A percentile compares a stretch with the other conserved stretches of the same genome.
These are phyloP conservation scores for Bombylius discolor DNA, from an alignment of 2,888 invertebrate genomes.

Conservation along the genomic window DNA sequence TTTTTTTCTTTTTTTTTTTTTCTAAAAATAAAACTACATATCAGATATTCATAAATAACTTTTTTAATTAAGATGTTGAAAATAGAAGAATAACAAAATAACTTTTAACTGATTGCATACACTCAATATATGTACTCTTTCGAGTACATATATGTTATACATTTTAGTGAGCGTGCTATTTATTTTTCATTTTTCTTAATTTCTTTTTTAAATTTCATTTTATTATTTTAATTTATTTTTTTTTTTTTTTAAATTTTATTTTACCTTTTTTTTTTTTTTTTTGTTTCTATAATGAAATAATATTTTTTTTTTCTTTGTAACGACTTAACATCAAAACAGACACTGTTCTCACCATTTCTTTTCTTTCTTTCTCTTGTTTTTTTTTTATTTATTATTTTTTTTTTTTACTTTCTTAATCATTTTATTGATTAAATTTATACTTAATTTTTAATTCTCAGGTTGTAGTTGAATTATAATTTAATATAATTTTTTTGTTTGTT, in stretches of 20 bases:
- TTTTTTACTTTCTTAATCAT: too few species aligned
- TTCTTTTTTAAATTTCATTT: neutral
- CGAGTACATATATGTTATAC: neutral
- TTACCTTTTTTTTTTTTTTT: neutral
- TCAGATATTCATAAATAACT: constrained; percentile 7
- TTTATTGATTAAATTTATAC: too few species aligned
- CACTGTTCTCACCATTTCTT: neutral
- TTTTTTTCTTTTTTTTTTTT: constrained; percentile 5
- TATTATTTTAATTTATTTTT: neutral
- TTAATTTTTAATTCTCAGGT: neutral
- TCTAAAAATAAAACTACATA: neutral
- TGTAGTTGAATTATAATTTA: neutral
- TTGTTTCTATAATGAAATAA: neutral
- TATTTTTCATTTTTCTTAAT: neutral
- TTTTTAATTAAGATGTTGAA: constrained; percentile 13
- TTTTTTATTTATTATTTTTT: too few species aligned
- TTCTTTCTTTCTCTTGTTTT: too few species aligned
- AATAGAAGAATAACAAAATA: constrained; percentile 13
- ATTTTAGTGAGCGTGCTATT: neutral
- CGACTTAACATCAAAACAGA: neutral
- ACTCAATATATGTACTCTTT: constrained; percentile 1
- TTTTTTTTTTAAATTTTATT: constrained; percentile 3
- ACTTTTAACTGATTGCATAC: constrained; percentile 10
- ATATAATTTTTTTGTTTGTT: too few species aligned
- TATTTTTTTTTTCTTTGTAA: neutral